Conservation (phyloP, 37 sponge, comb jelly and placozoan genomes). For the Crambe crambe region DNA sequence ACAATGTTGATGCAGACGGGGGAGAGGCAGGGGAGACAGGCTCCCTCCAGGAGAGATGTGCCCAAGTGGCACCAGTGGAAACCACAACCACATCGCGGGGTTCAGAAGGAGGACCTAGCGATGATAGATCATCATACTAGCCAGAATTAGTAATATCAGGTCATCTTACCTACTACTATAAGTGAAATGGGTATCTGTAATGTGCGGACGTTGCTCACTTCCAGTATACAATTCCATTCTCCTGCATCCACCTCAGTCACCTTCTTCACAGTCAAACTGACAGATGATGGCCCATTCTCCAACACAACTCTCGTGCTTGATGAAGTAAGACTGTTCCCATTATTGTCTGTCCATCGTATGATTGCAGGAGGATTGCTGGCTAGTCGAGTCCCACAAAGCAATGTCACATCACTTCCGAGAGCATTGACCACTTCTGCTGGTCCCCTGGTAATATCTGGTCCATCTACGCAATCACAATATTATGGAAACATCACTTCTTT, state of each 20-base stretch:
- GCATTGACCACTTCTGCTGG: not conserved
- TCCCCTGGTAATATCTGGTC: constrained; percentile 8
- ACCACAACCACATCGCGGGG: not conserved
- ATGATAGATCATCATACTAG: not conserved
- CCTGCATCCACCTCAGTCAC: not conserved
- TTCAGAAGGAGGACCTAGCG: constrained; percentile 5
- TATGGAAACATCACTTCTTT: not conserved
- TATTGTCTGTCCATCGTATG: constrained; percentile 19
- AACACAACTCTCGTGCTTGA: not conserved
- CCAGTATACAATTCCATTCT: constrained; percentile 13
- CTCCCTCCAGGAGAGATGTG: not conserved
- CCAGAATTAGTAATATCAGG: not conserved
- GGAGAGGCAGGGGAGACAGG: not conserved
- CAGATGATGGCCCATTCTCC: not conserved
- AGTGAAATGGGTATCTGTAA: not conserved
- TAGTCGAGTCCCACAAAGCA: constrained; percentile 30
- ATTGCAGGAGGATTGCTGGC: constrained; percentile 18
- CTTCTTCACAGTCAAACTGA: constrained; percentile 9
- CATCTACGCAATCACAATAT: constrained; percentile 9
- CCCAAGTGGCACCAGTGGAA: constrained; percentile 17
- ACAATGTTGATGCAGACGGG: not conserved
- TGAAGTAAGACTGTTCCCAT: not conserved
- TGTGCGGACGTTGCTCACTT: not conserved
- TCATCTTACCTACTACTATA: constrained; percentile 17
- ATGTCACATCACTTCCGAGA: not conserved